A percentile compares a stretch with the other conserved stretches of the same genome.
Conservation (phyloP, 2,888 invertebrate genomes). For the Andrena dorsata region DNA sequence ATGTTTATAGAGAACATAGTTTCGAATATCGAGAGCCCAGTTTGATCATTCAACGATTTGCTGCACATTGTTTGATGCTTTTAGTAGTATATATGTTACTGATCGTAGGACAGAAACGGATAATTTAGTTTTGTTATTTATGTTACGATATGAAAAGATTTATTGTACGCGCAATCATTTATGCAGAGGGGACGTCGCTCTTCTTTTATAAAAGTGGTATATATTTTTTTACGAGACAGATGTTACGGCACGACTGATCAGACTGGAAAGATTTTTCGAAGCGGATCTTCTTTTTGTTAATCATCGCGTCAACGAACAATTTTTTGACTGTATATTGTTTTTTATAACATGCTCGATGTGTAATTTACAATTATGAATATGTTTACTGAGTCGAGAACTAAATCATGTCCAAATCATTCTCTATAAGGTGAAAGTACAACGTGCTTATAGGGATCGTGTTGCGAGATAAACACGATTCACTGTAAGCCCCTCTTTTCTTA, state of each 20-base stretch:
- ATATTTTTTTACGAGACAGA: slow-evolving; percentile 14
- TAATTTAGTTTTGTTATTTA: slow-evolving; percentile 17
- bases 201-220: slow-evolving; percentile 17
- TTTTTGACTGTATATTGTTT: slow-evolving; percentile 13
- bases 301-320: background rate
- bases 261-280: slow-evolving; percentile 28
- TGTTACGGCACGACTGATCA: slow-evolving; percentile 34
- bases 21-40: slow-evolving; percentile 44
- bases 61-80: slow-evolving; percentile 14
- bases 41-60: slow-evolving; percentile 46
- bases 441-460: slow-evolving; percentile 54
- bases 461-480: slow-evolving; percentile 43
- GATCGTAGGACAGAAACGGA: background rate
- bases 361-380: slow-evolving; percentile 44
- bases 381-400: slow-evolving; percentile 25
- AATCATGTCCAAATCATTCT: slow-evolving; percentile 42
- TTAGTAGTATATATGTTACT: background rate
- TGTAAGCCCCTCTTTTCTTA: slow-evolving; percentile 56
- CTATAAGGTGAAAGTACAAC: slow-evolving; percentile 59
- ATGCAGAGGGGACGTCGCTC: background rate
- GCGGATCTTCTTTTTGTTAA: slow-evolving; percentile 8
- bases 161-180: slow-evolving; percentile 16
- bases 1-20: slow-evolving; percentile 41
- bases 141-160: background rate
- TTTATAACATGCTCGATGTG: slow-evolving; percentile 34